Percentiles rank a stretch among this genome's conserved stretches.
Evolutionary conservation across 2,797 vertebrate genomes (phyloP).

Genomic region (Anabacerthia variegaticeps): DNA sequence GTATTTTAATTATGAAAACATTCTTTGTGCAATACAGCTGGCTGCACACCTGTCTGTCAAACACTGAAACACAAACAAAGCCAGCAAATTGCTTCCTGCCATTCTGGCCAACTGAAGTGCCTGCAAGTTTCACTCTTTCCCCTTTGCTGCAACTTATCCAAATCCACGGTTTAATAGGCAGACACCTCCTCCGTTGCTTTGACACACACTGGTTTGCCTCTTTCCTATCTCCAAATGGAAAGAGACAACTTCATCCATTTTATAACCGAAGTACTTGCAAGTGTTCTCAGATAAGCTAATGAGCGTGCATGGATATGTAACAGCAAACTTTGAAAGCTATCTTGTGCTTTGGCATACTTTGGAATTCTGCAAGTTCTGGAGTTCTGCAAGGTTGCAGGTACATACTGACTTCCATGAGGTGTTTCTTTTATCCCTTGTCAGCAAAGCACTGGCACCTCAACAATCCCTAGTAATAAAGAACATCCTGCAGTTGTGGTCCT

Average conservation of each 20-base stretch:
- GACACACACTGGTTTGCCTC: background rate
- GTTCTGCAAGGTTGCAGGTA: background rate
- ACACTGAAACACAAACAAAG: background rate
- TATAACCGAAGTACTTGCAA: background rate
- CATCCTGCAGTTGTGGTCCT: background rate
- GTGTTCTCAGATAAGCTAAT: background rate
- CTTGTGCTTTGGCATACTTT: background rate
- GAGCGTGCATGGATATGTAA: rapidly evolving
- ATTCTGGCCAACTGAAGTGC: background rate
- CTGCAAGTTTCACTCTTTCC: background rate
- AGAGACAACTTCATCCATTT: background rate
- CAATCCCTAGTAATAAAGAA: background rate
- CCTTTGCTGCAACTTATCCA: background rate
- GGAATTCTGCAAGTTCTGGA: background rate
- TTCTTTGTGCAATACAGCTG: background rate
- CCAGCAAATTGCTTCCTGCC: background rate
- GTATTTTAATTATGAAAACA: background rate
- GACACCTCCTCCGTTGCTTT: background rate
- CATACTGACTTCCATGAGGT: background rate
- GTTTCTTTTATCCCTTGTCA: background rate
- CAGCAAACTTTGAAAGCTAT: background rate
- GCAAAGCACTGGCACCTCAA: background rate
- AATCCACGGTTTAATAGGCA: background rate
- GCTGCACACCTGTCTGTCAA: background rate
- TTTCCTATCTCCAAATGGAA: background rate